A percentile compares a stretch with the other conserved stretches of the same genome.
Evolutionary conservation across 2,113 vertebrate genomes (phyloP).

Genomic region (Suncus etruscus): DNA sequence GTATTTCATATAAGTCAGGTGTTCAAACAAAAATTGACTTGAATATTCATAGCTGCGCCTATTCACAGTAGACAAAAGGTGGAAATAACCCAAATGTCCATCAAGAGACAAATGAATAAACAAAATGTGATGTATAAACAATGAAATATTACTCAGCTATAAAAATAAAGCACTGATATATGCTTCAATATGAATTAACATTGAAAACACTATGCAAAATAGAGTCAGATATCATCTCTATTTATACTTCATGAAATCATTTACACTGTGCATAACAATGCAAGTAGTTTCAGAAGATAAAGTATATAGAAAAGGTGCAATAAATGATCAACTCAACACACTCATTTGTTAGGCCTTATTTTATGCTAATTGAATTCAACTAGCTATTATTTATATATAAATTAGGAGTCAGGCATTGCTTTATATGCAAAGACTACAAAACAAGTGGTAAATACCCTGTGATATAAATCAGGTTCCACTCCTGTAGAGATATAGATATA

Average conservation of each 20-base stretch:
- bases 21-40: constrained; percentile 3
- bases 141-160: neutral
- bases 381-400: neutral
- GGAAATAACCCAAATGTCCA: neutral
- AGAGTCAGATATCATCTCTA: neutral
- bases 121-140: neutral
- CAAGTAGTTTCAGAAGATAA: constrained; percentile 26
- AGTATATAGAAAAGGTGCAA: neutral
- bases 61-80: neutral
- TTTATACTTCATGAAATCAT: neutral
- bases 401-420: neutral
- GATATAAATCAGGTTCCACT: neutral
- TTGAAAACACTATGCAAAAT: neutral
- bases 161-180: neutral
- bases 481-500: neutral
- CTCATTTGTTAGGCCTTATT: neutral
- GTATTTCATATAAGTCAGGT: constrained; percentile 40
- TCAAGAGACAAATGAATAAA: neutral
- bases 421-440: neutral
- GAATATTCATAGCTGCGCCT: neutral
- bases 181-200: neutral
- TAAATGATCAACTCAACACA: neutral
- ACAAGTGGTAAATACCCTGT: neutral
- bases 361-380: constrained; percentile 36
- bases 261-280: neutral